Base-by-base conservation (phyloP, 1,140 invertebrate genomes). In the Drosophila bifasciata region DNA sequence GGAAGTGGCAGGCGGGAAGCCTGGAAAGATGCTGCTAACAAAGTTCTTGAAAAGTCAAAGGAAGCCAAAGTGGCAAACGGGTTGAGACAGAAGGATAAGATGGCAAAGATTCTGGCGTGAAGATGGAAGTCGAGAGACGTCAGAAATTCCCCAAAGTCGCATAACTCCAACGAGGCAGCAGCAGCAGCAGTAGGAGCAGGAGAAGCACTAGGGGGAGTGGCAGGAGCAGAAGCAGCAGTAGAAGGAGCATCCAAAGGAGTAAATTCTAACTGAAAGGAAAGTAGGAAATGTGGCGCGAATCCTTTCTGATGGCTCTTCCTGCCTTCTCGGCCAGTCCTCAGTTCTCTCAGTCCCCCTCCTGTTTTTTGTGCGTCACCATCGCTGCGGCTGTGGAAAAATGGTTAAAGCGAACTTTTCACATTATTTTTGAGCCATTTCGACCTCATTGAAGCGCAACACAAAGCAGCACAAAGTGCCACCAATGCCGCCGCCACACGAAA, bases 341-440 rank as follows among this genome's bases (percentile, higher is more conserved):
- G 19, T 19, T 3, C 19, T 3, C 19, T 19, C 19, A 19, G 19
- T 19, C 19, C 2, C 55, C 13, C 32, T 50, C 53, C 13, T 76
- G 69, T 76, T 77, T 77, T 84, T 71, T 83, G 63, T 67, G 67
- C 70, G 68, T 69, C 66, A 68, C 58, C 51, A 64, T 28, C 52
- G 56, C 56, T 53, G 57, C 40, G 16, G 46, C 58, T 63, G 52
- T 43, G 56, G 67, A 88, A 83, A 88, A 89, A 88, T 83, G 70
- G 83, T 88, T 88, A 89, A 83, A 79, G 66, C 66, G 64, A 88
- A 88, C 83, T 88, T 88, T 88, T 78, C 83, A 88, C 83, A 88
- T 88, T 88, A 88, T 89, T 88, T 88, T 88, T 88, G 84, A 88
- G 83, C 83, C 83, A 88, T 88, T 88, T 83, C 83, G 84, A 88